Evolutionary conservation across 2,888 invertebrate genomes (phyloP).

Genomic region (Noctua comes): DNA sequence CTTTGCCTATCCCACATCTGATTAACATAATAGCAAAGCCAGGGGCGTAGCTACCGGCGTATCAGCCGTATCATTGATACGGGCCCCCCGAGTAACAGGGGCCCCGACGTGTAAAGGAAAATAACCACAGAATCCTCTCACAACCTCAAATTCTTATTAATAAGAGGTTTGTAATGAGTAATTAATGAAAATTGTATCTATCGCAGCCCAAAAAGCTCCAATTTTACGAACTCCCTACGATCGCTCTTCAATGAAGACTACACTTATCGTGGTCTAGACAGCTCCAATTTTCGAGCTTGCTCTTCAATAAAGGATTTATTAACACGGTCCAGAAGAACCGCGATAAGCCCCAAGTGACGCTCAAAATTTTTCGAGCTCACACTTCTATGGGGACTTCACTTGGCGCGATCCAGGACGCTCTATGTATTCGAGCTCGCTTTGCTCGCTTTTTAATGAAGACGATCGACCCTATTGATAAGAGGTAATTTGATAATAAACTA

Average conservation of each 20-base stretch:
- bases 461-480: not conserved
- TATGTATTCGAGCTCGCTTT: not conserved
- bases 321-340: no score
- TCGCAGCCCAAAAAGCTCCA: not conserved
- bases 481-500: no score
- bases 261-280: no score
- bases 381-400: not conserved
- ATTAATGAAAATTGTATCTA: no score
- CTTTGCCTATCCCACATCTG: not conserved
- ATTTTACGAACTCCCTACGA: not conserved
- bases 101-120: not conserved
- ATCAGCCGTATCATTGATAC: not conserved
- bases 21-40: not conserved
- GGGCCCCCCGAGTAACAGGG: not conserved
- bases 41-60: not conserved
- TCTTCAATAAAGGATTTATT: no score
- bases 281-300: no score
- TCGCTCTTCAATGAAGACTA: not conserved
- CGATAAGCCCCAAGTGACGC: not conserved
- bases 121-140: not conserved
- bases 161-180: not conserved
- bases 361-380: not conserved
- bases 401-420: not conserved
- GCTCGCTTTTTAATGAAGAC: not conserved
- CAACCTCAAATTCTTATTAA: not conserved